Evolutionary conservation across 2,888 invertebrate species (phyloP).

Genomic region (Lamproptera curius): DNA sequence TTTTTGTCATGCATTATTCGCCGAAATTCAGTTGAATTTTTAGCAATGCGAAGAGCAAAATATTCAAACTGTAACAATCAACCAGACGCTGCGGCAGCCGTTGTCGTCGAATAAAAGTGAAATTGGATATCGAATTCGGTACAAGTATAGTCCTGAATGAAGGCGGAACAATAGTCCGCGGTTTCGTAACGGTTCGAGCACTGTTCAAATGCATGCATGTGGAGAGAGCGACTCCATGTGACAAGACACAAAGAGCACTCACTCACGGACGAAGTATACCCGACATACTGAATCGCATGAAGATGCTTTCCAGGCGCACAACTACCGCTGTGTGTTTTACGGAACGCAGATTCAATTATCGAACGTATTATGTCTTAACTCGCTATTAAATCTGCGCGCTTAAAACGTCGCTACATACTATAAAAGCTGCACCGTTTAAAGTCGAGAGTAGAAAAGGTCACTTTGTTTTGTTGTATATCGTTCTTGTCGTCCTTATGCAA

Average conservation of each 20-base stretch:
- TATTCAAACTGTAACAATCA: no score
- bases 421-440: no score
- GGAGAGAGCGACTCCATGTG: conserved; percentile 8
- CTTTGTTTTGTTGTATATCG: no score
- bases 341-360: no score
- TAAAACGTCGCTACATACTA: no score
- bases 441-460: no score
- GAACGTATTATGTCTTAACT: not conserved
- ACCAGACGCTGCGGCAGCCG: conserved; percentile 1
- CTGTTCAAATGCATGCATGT: conserved; percentile 10
- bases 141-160: conserved; percentile 6
- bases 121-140: conserved; percentile 17
- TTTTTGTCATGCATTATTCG: no score
- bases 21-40: no score
- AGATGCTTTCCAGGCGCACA: not conserved
- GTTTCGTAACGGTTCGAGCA: conserved; percentile 8
- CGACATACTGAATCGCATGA: not conserved
- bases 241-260: conserved; percentile 15
- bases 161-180: conserved; percentile 12
- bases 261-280: not conserved
- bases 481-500: no score
- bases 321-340: no score
- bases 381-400: no score
- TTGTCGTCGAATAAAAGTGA: conserved; percentile 11
- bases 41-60: no score